A percentile compares a stretch with the other conserved stretches of the same genome.
These are phyloP conservation scores for Gymnorhina tibicen DNA, from an alignment of 2,113 vertebrate species.

Conservation along the genomic window DNA sequence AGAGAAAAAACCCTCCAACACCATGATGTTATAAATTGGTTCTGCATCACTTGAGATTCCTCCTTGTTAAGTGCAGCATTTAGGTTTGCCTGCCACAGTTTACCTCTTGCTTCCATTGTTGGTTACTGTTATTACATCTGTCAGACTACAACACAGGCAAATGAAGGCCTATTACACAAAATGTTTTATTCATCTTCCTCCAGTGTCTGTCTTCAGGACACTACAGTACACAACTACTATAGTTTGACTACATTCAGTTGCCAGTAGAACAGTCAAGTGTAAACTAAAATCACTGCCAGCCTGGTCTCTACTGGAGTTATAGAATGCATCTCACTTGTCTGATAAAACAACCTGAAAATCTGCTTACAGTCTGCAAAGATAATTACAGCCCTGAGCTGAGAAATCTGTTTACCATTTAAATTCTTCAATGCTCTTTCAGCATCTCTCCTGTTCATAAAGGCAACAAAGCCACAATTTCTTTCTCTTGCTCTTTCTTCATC, in stretches of 20 bases:
- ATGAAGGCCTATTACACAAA: neutral
- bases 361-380: neutral
- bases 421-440: conserved; percentile 97
- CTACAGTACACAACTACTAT: neutral
- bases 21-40: neutral
- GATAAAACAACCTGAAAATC: neutral
- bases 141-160: neutral
- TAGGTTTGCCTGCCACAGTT: neutral
- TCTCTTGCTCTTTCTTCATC: conserved; percentile 98
- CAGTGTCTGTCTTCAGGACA: neutral
- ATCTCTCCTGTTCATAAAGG: conserved; percentile 98
- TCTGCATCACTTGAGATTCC: neutral
- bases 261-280: neutral
- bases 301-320: neutral
- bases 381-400: neutral
- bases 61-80: neutral
- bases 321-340: neutral
- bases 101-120: neutral
- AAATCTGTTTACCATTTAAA: conserved; percentile 84
- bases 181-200: neutral
- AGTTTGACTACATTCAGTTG: neutral
- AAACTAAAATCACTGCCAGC: neutral
- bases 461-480: conserved; percentile 98
- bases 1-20: neutral
- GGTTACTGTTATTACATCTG: neutral